Base-by-base conservation (phyloP, 2,113 vertebrate species). In the Fulica atra region DNA sequence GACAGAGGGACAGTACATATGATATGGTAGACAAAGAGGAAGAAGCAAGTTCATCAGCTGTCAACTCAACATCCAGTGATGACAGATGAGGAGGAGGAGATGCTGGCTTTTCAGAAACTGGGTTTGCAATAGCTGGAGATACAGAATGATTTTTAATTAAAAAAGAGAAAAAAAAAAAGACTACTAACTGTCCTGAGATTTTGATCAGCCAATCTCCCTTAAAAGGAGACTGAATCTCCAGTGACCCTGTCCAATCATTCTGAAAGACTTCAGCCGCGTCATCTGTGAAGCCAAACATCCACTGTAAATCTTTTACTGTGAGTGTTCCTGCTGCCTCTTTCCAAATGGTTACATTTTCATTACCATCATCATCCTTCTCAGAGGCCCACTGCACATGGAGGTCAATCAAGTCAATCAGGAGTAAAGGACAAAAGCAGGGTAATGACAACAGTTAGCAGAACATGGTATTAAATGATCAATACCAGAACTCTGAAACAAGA, bases 361-460 rank as follows among this genome's bases (percentile, higher is more conserved):
- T 36, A 36, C 18, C 69, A 81, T 54, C 74, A 69, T 54, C 83
- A 56, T 50, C 53, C 65, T 90, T 91, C 56, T 87, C 93, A 81
- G 57, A 92, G 72, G 81, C 57, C 25, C 38, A 35, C 26, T 71
- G 81, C 78, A 85, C 61, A 76, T 2, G 3, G 35, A 91, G 86
- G 81, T 91, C 77, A 96, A 40, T 40, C 81, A 73, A 94, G 72
- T 50, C 77, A 88, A 86, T 59, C 65, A 95, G 79, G 81, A 40
- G 38, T 74, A 93, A 95, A 95, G 84, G 65, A 95, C 77, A 95
- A 94, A 85, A 91, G 7, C 65, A 84, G 56, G 50, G 57, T 91
- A 95, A 96, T 31, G 80, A 86, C 56, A 95, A 79, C 53, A 72
- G 61, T 79, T 81, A 93, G 71, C 9, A 86, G 24, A 92, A 89